phyloP scores from a whole-genome alignment of 1,140 invertebrate genomes.

The Drosophila rhopaloa region DNA sequence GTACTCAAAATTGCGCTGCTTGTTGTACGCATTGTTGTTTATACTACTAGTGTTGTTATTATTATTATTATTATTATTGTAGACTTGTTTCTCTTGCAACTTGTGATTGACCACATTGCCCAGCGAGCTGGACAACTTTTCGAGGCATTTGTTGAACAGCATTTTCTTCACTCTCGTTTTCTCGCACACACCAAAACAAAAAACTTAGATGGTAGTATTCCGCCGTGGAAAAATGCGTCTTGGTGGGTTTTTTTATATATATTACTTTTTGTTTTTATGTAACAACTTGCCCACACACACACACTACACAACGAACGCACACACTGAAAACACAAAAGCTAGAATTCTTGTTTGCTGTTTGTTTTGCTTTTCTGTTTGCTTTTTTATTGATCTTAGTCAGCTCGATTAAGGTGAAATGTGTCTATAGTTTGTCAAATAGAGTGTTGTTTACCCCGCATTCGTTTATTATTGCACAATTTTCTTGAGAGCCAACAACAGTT shows the following conservation, averaged over 20 bases:
- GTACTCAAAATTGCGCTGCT: conserved; percentile 66
- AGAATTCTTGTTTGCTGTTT: conserved; percentile 49
- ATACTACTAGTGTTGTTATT: conserved; percentile 35
- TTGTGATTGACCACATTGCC: conserved; percentile 76
- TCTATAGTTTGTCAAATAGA: conserved; percentile 28
- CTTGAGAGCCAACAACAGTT: conserved; percentile 59
- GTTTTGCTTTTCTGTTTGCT: conserved; percentile 25
- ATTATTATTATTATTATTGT: conserved; percentile 44
- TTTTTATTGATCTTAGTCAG: conserved; percentile 32
- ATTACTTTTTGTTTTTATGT: conserved; percentile 42
- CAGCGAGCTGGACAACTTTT: conserved; percentile 76
- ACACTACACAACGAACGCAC: conserved; percentile 1
- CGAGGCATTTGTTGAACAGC: conserved; percentile 80
- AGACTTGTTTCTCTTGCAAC: conserved; percentile 64
- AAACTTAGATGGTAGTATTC: conserved; percentile 27
- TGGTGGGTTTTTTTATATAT: conserved; percentile 3
- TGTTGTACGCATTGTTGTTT: conserved; percentile 61
- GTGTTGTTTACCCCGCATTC: conserved; percentile 13
- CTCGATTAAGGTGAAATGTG: conserved; percentile 22
- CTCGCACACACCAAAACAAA: conserved; percentile 13
- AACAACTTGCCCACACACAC: conserved; percentile 50
- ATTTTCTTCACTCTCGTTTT: conserved; percentile 54
- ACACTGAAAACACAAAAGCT: conserved; percentile 15
- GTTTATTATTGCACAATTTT: conserved; percentile 71
- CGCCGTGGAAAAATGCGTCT: conserved; percentile 40